Base-by-base conservation (phyloP, 1,140 invertebrate genomes). In the Drosophila biarmipes region DNA sequence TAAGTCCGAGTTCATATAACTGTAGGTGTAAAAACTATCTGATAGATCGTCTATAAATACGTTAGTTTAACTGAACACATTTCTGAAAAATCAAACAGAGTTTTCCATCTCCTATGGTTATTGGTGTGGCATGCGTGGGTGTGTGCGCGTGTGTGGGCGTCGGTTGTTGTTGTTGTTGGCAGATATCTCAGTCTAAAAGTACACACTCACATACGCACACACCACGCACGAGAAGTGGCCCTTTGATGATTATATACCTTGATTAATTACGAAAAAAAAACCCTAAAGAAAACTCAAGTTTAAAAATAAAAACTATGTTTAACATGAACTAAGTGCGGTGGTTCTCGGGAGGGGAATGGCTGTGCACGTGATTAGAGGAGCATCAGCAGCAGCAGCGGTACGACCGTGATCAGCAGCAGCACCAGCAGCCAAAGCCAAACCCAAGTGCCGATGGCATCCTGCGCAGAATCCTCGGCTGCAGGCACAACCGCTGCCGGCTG, bases 1-100 rank as follows among this genome's bases (percentile, higher is more conserved):
- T 48, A 51, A 51, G 52, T 63, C 37, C n/a, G 49, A 54, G 48
- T 76, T 68, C 46, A 59, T 52, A 48, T 74, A 73, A 31, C 46
- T 76, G 57, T 71, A 57, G 29, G 40, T 37, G 48, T 61, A 63
- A 53, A 78, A 68, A 73, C 59, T 73, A 81, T 78, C 29, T 63
- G 68, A 68, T 81, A 82, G 74, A 64, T 71, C 71, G 69, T 69
- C 74, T 87, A 78, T 82, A 75, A 79, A 82, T 87, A 86, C 69
- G 82, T 82, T 86, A 86, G 54, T 82, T 86, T 86, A 86, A 82
- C 82, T 87, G 82, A 87, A 87, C 84, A 87, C 84, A 87, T 66
- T 66, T 89, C 67, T 82, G 52, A 76, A 74, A 49, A 74, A 82
- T 46, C 40, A 27, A 54, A 69, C 21, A 87, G 71, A 80, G 82